Conservation (phyloP, 2,113 vertebrate genomes). For the Halichoeres trimaculatus region DNA sequence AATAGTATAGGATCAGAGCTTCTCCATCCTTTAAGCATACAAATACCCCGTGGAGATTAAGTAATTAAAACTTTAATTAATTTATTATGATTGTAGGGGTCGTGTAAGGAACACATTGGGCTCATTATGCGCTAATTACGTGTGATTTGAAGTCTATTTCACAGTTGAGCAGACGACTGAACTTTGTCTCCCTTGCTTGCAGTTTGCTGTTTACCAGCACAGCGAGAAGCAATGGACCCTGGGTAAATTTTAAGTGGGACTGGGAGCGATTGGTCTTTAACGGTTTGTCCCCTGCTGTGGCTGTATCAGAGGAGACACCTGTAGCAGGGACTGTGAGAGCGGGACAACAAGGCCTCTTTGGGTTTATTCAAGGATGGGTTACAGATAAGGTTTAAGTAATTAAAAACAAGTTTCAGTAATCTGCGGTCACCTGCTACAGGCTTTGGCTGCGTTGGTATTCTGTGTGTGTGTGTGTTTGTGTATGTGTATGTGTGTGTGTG, state of each 20-base stretch:
- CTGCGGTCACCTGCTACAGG: conserved; percentile 4
- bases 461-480: no score
- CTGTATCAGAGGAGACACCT: conserved; percentile 17
- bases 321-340: neutral
- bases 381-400: conserved; percentile 29
- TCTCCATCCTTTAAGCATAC: conserved; percentile 33
- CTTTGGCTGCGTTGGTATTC: neutral
- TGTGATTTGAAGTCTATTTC: conserved; percentile 73
- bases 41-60: conserved; percentile 50
- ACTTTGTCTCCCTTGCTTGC: conserved; percentile 49
- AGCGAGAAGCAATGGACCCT: conserved; percentile 12
- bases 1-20: conserved; percentile 18
- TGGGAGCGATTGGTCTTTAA: neutral
- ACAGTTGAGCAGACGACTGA: conserved; percentile 70
- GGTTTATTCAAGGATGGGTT: conserved; percentile 11
- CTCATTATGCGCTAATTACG: conserved; percentile 73
- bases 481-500: conserved; percentile 5
- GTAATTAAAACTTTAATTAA: conserved; percentile 74
- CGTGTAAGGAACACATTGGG: conserved; percentile 55
- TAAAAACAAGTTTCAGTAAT: conserved; percentile 26
- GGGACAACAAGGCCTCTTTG: neutral
- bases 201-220: conserved; percentile 48
- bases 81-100: conserved; percentile 55
- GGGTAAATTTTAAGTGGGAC: conserved; percentile 19
- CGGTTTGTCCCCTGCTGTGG: conserved; percentile 6